Evolutionary conservation across 2,113 vertebrate species (phyloP).

Genomic region (Platysteira castanea): DNA sequence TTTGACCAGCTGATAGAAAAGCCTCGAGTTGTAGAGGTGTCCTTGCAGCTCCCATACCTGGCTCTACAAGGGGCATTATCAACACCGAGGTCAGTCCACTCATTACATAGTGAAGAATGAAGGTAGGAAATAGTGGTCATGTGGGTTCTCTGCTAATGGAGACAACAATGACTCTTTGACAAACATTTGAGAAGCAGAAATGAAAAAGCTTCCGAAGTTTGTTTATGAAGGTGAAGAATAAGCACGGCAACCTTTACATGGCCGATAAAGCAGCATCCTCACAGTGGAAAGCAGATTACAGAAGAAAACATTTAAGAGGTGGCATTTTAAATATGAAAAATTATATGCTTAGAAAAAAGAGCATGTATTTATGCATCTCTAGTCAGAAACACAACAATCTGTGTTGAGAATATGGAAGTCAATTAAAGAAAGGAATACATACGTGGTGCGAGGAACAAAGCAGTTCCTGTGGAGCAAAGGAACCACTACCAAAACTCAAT

Average conservation of each 20-base stretch:
- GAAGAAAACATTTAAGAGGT: not conserved
- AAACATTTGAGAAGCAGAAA: not conserved
- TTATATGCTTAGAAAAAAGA: not conserved
- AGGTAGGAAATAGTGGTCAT: not conserved
- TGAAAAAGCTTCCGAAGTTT: not conserved
- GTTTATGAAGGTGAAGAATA: not conserved
- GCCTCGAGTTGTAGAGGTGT: not conserved
- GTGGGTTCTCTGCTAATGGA: not conserved
- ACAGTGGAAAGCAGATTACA: not conserved
- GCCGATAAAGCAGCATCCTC: not conserved
- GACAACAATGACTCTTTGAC: not conserved
- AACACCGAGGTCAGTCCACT: not conserved
- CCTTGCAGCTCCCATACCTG: not conserved
- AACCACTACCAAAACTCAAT: not conserved
- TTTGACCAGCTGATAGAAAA: slow-evolving; percentile 4
- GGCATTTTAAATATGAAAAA: not conserved
- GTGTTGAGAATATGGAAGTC: not conserved
- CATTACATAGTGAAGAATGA: not conserved
- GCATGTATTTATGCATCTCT: not conserved
- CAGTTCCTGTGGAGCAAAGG: not conserved
- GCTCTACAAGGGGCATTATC: not conserved
- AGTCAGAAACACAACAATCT: not conserved
- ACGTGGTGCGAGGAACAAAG: not conserved
- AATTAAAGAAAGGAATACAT: not conserved
- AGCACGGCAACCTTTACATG: not conserved